Evolutionary conservation across 2,113 vertebrate genomes (phyloP).

Genomic region (Rhinolophus sinicus): DNA sequence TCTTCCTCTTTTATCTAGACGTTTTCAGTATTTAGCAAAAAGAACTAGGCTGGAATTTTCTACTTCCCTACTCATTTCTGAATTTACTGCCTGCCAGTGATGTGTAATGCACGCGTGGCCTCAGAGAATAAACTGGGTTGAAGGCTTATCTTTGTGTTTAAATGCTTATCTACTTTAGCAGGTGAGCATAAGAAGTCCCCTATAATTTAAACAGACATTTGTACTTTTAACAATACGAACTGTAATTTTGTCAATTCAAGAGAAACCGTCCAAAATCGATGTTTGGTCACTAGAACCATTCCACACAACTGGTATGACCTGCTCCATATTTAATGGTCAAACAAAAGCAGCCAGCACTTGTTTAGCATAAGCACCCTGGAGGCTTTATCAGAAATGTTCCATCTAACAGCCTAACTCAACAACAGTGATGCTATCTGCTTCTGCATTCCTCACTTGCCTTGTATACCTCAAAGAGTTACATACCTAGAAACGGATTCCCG

Average conservation of each 20-base stretch:
- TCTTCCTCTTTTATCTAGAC: not conserved
- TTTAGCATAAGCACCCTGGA: not conserved
- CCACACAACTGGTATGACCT: not conserved
- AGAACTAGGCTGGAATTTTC: not conserved
- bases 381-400: not conserved
- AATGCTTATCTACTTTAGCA: not conserved
- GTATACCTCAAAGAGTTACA: not conserved
- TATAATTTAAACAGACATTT: not conserved
- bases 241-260: not conserved
- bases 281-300: not conserved
- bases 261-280: not conserved
- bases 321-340: not conserved
- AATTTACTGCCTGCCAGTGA: not conserved
- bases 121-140: not conserved
- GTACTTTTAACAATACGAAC: not conserved
- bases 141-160: not conserved
- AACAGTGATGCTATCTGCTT: not conserved
- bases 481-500: slow-evolving; percentile 37
- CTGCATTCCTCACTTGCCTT: not conserved
- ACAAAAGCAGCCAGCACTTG: not conserved
- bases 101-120: not conserved
- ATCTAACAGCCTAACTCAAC: not conserved
- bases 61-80: not conserved
- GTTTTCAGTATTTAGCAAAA: not conserved
- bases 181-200: not conserved